Evolutionary conservation across 2,797 vertebrate genomes (phyloP).

Genomic region (Galagoides demidoff): DNA sequence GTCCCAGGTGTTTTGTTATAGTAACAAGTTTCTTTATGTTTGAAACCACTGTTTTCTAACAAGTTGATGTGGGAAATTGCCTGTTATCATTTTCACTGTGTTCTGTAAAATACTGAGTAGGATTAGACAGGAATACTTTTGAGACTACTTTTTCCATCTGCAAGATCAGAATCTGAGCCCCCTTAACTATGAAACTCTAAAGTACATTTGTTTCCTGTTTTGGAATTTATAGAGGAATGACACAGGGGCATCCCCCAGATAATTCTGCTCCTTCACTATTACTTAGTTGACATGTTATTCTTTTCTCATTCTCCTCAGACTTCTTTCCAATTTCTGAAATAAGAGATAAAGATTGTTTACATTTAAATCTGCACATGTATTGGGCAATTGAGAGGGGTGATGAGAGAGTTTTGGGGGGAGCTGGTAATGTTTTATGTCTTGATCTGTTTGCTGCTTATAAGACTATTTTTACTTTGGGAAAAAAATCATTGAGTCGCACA

Average conservation of each 20-base stretch:
- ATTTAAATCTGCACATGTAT: not conserved
- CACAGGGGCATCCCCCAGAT: not conserved
- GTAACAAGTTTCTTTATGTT: not conserved
- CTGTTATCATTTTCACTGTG: not conserved
- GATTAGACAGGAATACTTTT: not conserved
- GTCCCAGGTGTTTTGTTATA: not conserved
- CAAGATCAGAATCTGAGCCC: not conserved
- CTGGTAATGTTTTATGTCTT: not conserved
- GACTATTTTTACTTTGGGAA: not conserved
- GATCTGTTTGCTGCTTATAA: not conserved
- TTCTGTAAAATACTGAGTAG: not conserved
- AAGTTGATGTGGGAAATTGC: not conserved
- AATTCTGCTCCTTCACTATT: not conserved
- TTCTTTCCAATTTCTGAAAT: not conserved
- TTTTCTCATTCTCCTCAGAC: not conserved
- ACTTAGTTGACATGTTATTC: not conserved
- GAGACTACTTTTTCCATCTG: not conserved
- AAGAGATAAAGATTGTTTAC: not conserved
- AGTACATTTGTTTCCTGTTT: not conserved
- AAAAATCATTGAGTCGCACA: not conserved
- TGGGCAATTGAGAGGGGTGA: not conserved
- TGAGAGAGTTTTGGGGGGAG: not conserved
- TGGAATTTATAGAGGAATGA: not conserved
- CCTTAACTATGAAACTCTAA: not conserved
- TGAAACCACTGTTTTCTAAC: not conserved